Evolutionary conservation across 2,888 invertebrate species (phyloP).

Genomic region (Caenorhabditis plicata): DNA sequence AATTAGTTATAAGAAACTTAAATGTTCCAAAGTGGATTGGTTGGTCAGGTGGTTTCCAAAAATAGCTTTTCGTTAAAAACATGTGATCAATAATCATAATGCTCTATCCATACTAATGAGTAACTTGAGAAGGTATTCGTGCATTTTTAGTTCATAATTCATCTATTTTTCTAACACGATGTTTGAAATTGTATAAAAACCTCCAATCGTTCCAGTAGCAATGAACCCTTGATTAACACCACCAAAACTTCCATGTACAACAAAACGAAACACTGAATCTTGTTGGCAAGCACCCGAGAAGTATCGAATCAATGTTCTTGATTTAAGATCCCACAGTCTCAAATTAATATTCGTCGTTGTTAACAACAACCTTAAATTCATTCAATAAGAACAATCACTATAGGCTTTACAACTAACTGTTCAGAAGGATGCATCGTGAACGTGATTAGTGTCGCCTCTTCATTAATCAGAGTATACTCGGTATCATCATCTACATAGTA

Average conservation of each 20-base stretch:
- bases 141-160: no score
- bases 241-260: conserved; percentile 29
- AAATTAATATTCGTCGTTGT: conserved; percentile 19
- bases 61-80: not conserved
- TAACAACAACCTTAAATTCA: conserved; percentile 10
- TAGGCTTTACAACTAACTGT: not conserved
- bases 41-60: no score
- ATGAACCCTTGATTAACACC: conserved; percentile 26
- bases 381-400: conserved; percentile 1
- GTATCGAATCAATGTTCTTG: conserved; percentile 19
- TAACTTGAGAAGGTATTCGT: no score
- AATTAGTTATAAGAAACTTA: no score
- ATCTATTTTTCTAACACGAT: no score
- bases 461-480: conserved; percentile 19
- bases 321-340: conserved; percentile 30
- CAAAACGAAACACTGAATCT: conserved; percentile 6
- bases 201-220: conserved; percentile 30
- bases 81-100: not conserved
- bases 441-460: conserved; percentile 13
- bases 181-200: conserved; percentile 3
- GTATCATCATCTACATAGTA: conserved; percentile 7
- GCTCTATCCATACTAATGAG: no score
- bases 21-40: no score
- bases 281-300: conserved; percentile 25
- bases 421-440: conserved; percentile 35